These are phyloP conservation scores for Peromyscus californicus DNA, from an alignment of 2,113 vertebrate species.

Conservation along the genomic window DNA sequence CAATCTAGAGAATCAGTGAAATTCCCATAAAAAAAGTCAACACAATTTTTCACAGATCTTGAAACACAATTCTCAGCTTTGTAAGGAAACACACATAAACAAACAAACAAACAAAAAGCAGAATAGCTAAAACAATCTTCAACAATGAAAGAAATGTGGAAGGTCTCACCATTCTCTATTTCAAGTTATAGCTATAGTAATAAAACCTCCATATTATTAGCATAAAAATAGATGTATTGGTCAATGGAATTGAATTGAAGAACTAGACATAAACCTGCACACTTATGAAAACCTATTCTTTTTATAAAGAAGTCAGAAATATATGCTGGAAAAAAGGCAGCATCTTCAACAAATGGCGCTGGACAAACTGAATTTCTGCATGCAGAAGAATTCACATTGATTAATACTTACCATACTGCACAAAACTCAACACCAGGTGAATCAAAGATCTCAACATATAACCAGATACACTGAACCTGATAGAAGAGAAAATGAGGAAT, in stretches of 20 bases:
- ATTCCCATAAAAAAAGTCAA: background rate
- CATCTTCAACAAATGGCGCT: background rate
- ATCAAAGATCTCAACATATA: background rate
- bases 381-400: background rate
- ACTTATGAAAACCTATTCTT: background rate
- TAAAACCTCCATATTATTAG: background rate
- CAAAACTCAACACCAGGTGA: background rate
- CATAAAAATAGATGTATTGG: background rate
- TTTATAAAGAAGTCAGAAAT: background rate
- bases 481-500: background rate
- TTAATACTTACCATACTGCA: background rate
- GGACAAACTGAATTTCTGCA: background rate
- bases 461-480: background rate
- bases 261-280: background rate
- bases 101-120: background rate
- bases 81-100: background rate
- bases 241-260: background rate
- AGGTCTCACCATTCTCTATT: background rate
- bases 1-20: background rate
- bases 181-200: background rate
- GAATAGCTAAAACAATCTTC: background rate
- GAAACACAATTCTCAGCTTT: background rate
- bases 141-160: background rate
- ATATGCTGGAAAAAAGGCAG: background rate
- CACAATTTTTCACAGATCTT: background rate